These are phyloP conservation scores for Dryobates pubescens DNA, from an alignment of 2,797 vertebrate species.

Conservation along the genomic window DNA sequence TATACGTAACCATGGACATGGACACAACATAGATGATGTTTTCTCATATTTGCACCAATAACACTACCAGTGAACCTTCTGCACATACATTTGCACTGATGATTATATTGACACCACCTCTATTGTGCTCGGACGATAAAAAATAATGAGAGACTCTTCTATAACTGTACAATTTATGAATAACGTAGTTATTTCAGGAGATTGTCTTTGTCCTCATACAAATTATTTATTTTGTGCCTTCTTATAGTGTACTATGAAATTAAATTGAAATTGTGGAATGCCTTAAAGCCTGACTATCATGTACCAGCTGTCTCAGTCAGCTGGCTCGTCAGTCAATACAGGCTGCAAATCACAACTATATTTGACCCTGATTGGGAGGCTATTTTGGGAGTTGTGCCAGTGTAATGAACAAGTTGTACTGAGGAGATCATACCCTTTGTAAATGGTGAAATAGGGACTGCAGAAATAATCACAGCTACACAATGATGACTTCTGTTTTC, in stretches of 20 bases:
- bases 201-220: constrained; percentile 52
- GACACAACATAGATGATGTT: not conserved
- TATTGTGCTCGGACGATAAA: not conserved
- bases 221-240: constrained; percentile 57
- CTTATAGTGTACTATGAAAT: constrained; percentile 49
- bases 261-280: constrained; percentile 56
- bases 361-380: constrained; percentile 40
- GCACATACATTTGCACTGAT: not conserved
- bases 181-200: not conserved
- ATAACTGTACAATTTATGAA: constrained; percentile 32
- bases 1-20: not conserved
- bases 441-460: not conserved
- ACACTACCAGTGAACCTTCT: not conserved
- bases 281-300: constrained; percentile 38
- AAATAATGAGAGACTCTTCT: constrained; percentile 4
- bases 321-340: constrained; percentile 54
- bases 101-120: not conserved
- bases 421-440: constrained; percentile 6
- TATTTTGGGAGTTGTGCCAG: constrained; percentile 49
- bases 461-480: not conserved
- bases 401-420: constrained; percentile 35
- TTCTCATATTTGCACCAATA: not conserved
- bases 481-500: not conserved
- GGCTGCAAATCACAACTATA: constrained; percentile 38
- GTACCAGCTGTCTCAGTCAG: constrained; percentile 64